Conservation (phyloP, 2,113 vertebrate species). For the Strix aluco region DNA sequence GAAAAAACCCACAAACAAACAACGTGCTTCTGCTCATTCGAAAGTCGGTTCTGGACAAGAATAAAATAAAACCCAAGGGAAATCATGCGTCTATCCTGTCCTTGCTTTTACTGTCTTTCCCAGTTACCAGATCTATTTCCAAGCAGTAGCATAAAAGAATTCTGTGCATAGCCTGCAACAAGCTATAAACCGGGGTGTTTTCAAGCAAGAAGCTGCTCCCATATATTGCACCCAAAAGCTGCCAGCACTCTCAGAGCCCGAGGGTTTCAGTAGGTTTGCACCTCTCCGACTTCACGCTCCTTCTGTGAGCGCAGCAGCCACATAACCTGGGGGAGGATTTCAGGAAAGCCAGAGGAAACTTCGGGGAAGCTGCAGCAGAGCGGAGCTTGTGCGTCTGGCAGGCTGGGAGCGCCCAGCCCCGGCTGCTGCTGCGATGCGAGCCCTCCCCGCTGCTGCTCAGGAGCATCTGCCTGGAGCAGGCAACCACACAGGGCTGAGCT, state of each 20-base stretch:
- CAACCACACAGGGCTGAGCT: conserved; percentile 39
- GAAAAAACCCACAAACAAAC: background rate
- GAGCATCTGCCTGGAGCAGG: conserved; percentile 34
- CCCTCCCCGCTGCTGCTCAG: conserved; percentile 29
- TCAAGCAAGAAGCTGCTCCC: background rate
- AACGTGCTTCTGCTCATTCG: background rate
- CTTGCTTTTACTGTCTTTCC: background rate
- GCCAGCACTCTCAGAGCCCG: rapidly evolving
- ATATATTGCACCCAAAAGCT: background rate
- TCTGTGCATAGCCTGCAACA: rapidly evolving
- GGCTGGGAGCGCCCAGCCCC: background rate
- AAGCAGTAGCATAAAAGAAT: background rate
- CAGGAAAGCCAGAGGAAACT: background rate
- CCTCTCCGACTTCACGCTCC: background rate
- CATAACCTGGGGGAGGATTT: background rate
- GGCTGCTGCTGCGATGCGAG: background rate
- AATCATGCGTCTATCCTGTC: background rate
- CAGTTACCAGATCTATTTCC: background rate
- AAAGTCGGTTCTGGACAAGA: background rate
- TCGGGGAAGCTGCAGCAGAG: background rate
- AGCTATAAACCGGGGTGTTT: background rate
- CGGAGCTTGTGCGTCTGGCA: background rate
- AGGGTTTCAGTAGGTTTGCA: background rate
- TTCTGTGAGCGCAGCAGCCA: rapidly evolving
- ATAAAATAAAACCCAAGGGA: background rate